Base-by-base conservation (phyloP, 2,797 vertebrate genomes). In the Schizopygopsis malacanthus region DNA sequence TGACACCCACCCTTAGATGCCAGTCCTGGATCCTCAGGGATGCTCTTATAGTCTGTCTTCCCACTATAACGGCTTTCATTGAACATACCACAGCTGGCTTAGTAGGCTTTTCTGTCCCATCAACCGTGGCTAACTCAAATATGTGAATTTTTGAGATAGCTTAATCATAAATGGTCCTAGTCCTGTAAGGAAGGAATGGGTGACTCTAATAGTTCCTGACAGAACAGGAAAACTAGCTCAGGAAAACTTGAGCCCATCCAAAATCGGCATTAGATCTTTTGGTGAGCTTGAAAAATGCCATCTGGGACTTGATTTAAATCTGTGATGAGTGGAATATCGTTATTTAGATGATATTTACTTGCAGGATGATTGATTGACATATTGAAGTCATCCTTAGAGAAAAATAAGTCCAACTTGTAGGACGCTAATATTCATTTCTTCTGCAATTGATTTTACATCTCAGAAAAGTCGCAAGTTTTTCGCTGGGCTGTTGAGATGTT, bases 1-100 rank as follows among this genome's bases (percentile, higher is more conserved):
- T 61, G 81, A 86, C 85, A 87, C 65, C 56, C 79, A 80, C 59
- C 77, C 79, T 83, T 41, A 20, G 33, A 79, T 54, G 73, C 43
- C 73, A 76, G 8, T 45, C 67, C 76, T 37, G 18, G 70, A 13
- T 82, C 84, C 79, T 77, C 10, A 9, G 86, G 71, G 86, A 89
- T 8, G 5, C 80, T 84, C 41, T 22, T 28, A 77, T 67, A 67
- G 43, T 43, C 76, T 71, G 65, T 47, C 50, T 82, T 84, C 39
- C 63, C 75, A 71, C 59, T 82, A 63, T 69, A 82, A 85, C 2
- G 28, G 8, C 59, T 79, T 87, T 79, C 59, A 78, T 75, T 78
- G 83, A 85, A 84, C 76, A 59, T 69, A 83, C 59, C 73, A 72
- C 16, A 50, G 82, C 59, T 20, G 39, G 54, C 28, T 86, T 80